These are phyloP conservation scores for Propsilocerus akamusi DNA, from an alignment of 1,140 invertebrate genomes.

Conservation along the genomic window DNA sequence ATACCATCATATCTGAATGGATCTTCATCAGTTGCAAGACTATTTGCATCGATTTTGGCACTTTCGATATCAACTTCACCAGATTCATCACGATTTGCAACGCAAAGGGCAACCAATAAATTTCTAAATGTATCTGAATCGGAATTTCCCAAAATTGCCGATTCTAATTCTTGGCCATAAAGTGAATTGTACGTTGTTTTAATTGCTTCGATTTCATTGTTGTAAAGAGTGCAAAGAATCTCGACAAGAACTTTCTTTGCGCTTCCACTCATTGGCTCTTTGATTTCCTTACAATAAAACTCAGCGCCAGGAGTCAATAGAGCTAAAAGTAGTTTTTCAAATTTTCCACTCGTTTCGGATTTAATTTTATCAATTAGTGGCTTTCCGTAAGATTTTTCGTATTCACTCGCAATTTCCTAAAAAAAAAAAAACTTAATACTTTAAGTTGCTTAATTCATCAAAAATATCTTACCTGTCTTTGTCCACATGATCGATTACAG, in stretches of 20 bases:
- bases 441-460: neutral
- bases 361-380: conserved; percentile 80
- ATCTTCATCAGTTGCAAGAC: conserved; percentile 71
- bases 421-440: too few relatives aligned
- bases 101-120: conserved; percentile 54
- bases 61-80: conserved; percentile 38
- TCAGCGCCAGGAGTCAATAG: conserved; percentile 74
- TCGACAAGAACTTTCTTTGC: conserved; percentile 77
- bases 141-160: conserved; percentile 60
- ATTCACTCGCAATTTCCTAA: conserved; percentile 20
- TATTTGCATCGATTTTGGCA: conserved; percentile 48
- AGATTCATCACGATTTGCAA: conserved; percentile 38
- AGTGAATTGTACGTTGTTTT: conserved; percentile 64
- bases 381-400: conserved; percentile 31
- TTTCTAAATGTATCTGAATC: conserved; percentile 69
- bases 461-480: conserved; percentile 33
- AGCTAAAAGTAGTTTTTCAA: conserved; percentile 71
- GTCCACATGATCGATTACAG: conserved; percentile 47
- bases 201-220: conserved; percentile 67
- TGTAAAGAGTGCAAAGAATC: conserved; percentile 72
- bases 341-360: conserved; percentile 77
- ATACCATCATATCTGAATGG: conserved; percentile 67
- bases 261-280: conserved; percentile 69
- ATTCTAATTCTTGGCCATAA: conserved; percentile 52
- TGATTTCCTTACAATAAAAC: conserved; percentile 71